Base-by-base conservation (phyloP, 2,797 vertebrate genomes). In the Ambastaia sidthimunki region DNA sequence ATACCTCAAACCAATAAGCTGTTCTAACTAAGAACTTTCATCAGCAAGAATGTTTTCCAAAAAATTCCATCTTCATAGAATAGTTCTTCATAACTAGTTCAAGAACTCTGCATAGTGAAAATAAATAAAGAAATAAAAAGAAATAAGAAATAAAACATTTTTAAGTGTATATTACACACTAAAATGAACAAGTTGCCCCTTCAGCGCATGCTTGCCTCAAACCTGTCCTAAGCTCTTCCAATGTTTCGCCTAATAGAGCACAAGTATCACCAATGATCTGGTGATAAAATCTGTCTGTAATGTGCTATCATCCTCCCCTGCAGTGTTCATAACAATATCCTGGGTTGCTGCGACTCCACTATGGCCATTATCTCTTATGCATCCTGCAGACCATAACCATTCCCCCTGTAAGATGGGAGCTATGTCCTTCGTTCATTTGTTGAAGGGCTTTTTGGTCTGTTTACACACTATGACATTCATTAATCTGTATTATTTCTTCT, bases 101-200 rank as follows among this genome's bases (percentile, higher is more conserved):
- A 48, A 34, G 25, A 48, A 18, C 54, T 66, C 47, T 60, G 9
- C 11, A 31, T 59, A 48, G 23, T 77, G 16, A 60, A 77, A 44
- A 47, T n/a, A n/a, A n/a, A n/a, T n/a, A n/a, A n/a, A n/a, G n/a
- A n/a, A n/a, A n/a, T n/a, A n/a, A n/a, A n/a, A n/a, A n/a, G n/a
- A n/a, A n/a, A n/a, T 23, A 28, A 44, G 41, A 44, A 44, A 10
- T 23, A 44, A 55, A 15, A 47, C 3, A 28, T 52, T 19, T 28
- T n/a, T n/a, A n/a, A 19, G 7, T 25, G 60, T 2, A n/a, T 31
- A 69, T 75, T 21, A 82, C 80, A 86, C 74, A 62, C 80, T 44
- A 77, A 85, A 88, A 87, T 85, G 86, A 80, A 88, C 10, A 65
- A 52, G 63, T 18, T 25, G n/a, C 54, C 34, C 68, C 37, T 54